Percentiles rank a stretch among this genome's conserved stretches.
Evolutionary conservation across 2,888 invertebrate species (phyloP).

Genomic region (Poecilobothrus nobilitatus): DNA sequence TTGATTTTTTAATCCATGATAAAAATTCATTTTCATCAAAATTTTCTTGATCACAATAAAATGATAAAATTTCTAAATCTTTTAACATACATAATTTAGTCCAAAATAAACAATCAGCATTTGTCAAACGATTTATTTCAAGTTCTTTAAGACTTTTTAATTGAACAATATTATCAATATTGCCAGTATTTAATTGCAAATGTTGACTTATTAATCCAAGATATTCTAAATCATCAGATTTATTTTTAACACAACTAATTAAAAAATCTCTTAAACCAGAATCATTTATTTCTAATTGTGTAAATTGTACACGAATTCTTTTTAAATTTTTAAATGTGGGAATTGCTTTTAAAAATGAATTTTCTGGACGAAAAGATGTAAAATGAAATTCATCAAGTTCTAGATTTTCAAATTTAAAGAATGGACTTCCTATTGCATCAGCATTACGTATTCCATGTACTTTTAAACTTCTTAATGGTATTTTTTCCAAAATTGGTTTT

Average conservation of each 20-base stretch:
- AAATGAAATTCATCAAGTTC: slow-evolving; percentile 9
- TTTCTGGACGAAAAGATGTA: neutral
- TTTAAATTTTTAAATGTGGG: slow-evolving; percentile 6
- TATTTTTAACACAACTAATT: slow-evolving; percentile 2
- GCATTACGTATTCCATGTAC: neutral
- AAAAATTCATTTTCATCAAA: slow-evolving; percentile 10
- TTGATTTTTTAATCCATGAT: slow-evolving; percentile 11
- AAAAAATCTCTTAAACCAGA: slow-evolving; percentile 9
- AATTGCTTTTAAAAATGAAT: neutral
- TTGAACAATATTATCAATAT: neutral
- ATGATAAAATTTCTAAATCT: neutral
- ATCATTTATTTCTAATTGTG: slow-evolving; percentile 7
- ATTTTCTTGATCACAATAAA: neutral
- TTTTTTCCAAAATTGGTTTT: slow-evolving; percentile 9
- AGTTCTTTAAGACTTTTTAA: slow-evolving; percentile 10
- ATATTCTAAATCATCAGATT: neutral
- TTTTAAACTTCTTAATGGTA: neutral
- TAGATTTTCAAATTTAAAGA: neutral
- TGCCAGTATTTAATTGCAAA: neutral
- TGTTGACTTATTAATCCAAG: slow-evolving; percentile 9
- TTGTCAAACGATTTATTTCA: slow-evolving; percentile 5
- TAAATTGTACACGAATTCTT: neutral
- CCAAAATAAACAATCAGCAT: slow-evolving; percentile 12
- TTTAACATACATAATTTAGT: neutral
- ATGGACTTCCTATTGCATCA: neutral